A percentile compares a stretch with the other conserved stretches of the same genome.
These are phyloP conservation scores for Ailurus styani DNA, from an alignment of 2,113 vertebrate species.

Conservation along the genomic window DNA sequence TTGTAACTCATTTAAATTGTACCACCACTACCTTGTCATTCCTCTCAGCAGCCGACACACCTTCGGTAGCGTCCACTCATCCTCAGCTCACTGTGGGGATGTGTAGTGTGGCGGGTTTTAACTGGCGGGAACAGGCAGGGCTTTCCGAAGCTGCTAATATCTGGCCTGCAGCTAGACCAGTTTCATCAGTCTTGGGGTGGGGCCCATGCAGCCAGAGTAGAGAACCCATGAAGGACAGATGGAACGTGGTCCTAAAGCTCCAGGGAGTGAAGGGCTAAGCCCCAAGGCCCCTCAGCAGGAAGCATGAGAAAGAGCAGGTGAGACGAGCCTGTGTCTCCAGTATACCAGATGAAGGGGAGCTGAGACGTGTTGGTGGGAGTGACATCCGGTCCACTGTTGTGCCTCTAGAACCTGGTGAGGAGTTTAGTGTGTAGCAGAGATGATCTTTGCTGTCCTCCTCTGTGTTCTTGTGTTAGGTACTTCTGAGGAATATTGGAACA, in stretches of 20 bases:
- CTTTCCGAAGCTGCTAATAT: not conserved
- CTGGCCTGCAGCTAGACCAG: not conserved
- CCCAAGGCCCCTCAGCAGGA: not conserved
- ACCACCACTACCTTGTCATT: not conserved
- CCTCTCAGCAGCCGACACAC: not conserved
- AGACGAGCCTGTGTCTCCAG: not conserved
- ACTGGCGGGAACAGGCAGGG: not conserved
- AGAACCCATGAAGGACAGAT: not conserved
- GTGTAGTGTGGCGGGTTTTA: rapidly evolving
- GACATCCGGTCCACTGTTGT: not conserved
- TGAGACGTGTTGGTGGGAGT: too few species aligned
- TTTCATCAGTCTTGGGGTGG: not conserved
- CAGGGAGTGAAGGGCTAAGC: not conserved
- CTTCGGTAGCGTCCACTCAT: not conserved
- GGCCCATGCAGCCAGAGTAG: not conserved
- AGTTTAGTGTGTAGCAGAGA: not conserved
- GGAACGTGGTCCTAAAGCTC: not conserved
- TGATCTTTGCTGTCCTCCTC: not conserved
- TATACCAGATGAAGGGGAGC: not conserved
- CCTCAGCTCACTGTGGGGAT: not conserved
- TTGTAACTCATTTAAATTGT: not conserved
- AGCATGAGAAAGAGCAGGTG: not conserved
- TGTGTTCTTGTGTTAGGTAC: not conserved
- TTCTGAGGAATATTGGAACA: not conserved
- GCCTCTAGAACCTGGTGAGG: not conserved